These are phyloP conservation scores for Margarornis squamiger DNA, from an alignment of 2,797 vertebrate genomes.

Conservation along the genomic window DNA sequence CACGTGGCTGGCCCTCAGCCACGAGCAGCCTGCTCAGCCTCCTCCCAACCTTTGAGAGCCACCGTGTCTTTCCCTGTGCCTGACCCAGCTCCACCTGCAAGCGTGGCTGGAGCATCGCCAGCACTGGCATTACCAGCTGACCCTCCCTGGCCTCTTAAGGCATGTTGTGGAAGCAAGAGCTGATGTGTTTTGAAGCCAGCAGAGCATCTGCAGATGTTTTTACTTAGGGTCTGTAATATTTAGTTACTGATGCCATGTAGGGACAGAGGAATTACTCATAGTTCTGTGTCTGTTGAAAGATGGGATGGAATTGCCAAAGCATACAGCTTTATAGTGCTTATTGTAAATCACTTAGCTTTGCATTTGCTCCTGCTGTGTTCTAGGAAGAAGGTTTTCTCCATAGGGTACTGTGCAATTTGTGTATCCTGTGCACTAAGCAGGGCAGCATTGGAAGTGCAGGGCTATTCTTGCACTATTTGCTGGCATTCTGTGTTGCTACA, in stretches of 20 bases:
- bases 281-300: not conserved
- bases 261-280: not conserved
- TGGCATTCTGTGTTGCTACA: not conserved
- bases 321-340: not conserved
- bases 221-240: not conserved
- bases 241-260: not conserved
- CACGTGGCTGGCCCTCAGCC: rapidly evolving
- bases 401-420: not conserved
- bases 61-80: not conserved
- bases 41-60: not conserved
- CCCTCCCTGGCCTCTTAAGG: not conserved
- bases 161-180: rapidly evolving
- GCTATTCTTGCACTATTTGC: not conserved
- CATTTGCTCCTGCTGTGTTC: not conserved
- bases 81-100: not conserved
- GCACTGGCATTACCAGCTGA: rapidly evolving
- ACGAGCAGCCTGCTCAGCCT: not conserved
- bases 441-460: not conserved
- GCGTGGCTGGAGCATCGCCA: not conserved
- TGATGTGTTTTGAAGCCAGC: not conserved
- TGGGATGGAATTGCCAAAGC: not conserved
- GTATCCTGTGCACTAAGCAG: not conserved
- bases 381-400: not conserved
- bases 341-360: not conserved
- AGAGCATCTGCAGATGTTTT: not conserved